Percentiles rank a stretch among this genome's conserved stretches.
These are phyloP conservation scores for Julus scandinavius DNA, from an alignment of 2,888 invertebrate genomes.

Conservation along the genomic window DNA sequence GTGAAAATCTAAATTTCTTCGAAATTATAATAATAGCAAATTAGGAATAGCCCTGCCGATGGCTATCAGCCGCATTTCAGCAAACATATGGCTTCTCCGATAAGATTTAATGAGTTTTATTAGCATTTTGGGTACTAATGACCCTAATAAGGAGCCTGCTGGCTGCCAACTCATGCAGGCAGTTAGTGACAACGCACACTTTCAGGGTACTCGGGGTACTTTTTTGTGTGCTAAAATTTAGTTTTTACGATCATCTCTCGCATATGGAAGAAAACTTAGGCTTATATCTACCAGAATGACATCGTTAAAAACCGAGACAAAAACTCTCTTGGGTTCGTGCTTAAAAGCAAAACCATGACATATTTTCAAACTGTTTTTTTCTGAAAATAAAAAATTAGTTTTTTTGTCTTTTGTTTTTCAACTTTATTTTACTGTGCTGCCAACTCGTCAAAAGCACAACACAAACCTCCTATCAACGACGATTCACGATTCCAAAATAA, in stretches of 20 bases:
- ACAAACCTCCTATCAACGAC: background rate
- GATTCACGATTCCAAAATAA: too few relatives aligned
- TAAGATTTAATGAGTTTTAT: conserved; percentile 18
- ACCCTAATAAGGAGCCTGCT: conserved; percentile 11
- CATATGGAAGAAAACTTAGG: background rate
- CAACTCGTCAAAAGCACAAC: background rate
- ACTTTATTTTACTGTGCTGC: background rate
- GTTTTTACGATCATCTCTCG: background rate
- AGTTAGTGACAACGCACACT: too few relatives aligned
- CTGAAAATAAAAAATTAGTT: background rate
- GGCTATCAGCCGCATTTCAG: background rate
- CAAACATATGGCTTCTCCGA: background rate
- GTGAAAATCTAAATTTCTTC: background rate
- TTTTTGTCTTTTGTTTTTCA: background rate
- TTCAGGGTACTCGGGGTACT: background rate
- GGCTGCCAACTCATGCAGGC: background rate
- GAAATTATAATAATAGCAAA: background rate
- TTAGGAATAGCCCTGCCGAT: background rate
- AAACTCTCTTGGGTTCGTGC: background rate
- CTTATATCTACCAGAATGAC: background rate
- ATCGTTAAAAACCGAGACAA: background rate
- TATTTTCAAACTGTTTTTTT: background rate
- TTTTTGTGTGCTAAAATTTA: background rate
- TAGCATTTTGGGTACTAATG: conserved; percentile 18
- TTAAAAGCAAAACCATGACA: background rate